A percentile compares a stretch with the other conserved stretches of the same genome.
phyloP scores from a whole-genome alignment of 2,113 vertebrate species.

The Gallinago media region DNA sequence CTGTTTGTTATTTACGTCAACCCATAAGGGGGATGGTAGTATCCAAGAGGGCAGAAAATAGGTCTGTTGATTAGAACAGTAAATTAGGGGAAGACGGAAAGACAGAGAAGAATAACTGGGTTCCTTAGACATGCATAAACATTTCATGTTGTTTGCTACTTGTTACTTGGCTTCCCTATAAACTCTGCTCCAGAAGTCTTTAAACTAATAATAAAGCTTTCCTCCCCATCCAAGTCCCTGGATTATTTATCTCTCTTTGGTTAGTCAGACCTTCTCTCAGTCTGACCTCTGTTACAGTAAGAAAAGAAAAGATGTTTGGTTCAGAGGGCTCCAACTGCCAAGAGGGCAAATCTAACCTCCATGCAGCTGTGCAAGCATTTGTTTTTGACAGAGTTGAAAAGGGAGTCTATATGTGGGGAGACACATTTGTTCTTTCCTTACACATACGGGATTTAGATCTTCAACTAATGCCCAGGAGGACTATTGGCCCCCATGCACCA shows the following conservation, averaged over 20 bases:
- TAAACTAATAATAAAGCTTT: conserved; percentile 43
- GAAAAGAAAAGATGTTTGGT: background rate
- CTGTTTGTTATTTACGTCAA: conserved; percentile 73
- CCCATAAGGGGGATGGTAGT: conserved; percentile 40
- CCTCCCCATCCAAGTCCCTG: background rate
- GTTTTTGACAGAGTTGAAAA: background rate
- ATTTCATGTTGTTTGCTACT: conserved; percentile 48
- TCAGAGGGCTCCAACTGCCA: background rate
- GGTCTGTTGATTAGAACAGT: conserved; percentile 76
- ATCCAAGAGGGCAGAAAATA: conserved; percentile 71
- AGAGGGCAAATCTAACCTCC: background rate
- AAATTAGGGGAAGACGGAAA: conserved; percentile 65
- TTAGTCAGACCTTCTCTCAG: background rate
- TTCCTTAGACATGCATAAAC: conserved; percentile 60
- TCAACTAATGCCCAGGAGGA: background rate
- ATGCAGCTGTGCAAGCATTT: background rate
- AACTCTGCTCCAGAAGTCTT: conserved; percentile 14
- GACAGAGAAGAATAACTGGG: conserved; percentile 18
- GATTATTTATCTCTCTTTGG: conserved; percentile 33
- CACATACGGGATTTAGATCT: background rate
- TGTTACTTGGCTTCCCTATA: conserved; percentile 9
- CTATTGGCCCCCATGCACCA: background rate
- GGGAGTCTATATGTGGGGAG: background rate
- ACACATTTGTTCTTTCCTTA: background rate
- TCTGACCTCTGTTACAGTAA: background rate